Evolutionary conservation across 1,140 invertebrate species (phyloP), one percentile per base, ranked within the genome.

Genomic region (Achatina immaculata): DNA sequence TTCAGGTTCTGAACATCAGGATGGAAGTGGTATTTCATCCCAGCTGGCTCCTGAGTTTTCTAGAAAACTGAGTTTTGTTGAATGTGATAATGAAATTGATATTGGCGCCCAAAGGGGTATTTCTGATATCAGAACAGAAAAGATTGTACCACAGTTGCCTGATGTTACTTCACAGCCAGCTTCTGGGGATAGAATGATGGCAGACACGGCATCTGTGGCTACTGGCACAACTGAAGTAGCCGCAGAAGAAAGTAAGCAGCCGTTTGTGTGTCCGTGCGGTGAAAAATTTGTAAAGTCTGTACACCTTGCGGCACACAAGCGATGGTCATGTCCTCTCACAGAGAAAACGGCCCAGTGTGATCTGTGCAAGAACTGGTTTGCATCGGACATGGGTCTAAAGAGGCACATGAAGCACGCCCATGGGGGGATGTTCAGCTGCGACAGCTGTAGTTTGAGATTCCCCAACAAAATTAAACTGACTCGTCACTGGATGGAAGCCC

Each of bases 401-500:
- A 14, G 78, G 28, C 78, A 80, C 45, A 80, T 80, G 78, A 80
- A 72, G 28, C 78, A 80, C 55, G 66, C 43, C 0, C 78, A 80
- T 34, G 78, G 68, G 11, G 78, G 78, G 6, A 24, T 72, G 4
- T 38, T 69, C 24, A 71, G 66, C 65, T 80, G 78, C 72, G 66
- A 48, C 43, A 38, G 36, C 28, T 80, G 78, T 34, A 38, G 19
- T 40, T 24, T 80, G 21, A 40, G 68, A 34, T 71, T 69, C 72
- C 78, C 55, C 16, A 80, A 71, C 36, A 71, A 48, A 40, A 58
- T 80, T 6, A 65, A 80, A 34, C 31, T 80, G 66, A 80, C 78
- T 19, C 42, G 78, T 1, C 78, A 80, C 38, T 71, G 65, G 66
- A 51, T 80, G 31, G 78, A 80, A 28, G 66, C 48, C 40, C 78